Evolutionary conservation across 2,797 vertebrate genomes (phyloP).

Genomic region (Rhodeus uyekii): DNA sequence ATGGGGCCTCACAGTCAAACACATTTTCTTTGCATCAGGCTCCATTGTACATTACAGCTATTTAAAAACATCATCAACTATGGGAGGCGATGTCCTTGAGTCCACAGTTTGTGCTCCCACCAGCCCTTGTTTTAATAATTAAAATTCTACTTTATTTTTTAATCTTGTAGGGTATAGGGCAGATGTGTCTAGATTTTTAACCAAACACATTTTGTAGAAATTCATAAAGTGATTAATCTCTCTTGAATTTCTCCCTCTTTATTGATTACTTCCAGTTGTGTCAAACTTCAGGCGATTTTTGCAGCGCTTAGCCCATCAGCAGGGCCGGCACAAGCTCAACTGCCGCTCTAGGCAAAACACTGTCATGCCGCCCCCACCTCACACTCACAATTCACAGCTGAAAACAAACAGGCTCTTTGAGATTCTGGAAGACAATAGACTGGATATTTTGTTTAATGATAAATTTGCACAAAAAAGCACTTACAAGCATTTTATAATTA

Average conservation of each 20-base stretch:
- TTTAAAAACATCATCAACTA: conserved; percentile 47
- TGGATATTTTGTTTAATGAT: neutral
- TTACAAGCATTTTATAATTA: neutral
- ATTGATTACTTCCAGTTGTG: conserved; percentile 27
- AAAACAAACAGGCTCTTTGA: neutral
- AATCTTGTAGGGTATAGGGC: conserved; percentile 34
- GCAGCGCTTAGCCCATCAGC: conserved; percentile 5
- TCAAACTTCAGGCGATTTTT: conserved; percentile 10
- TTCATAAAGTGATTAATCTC: conserved; percentile 35
- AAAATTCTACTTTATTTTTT: conserved; percentile 51
- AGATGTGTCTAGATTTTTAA: conserved; percentile 51
- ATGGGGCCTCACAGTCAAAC: conserved; percentile 21
- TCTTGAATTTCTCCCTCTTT: conserved; percentile 14
- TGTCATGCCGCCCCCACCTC: neutral
- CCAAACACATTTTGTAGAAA: conserved; percentile 23
- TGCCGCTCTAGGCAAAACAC: neutral
- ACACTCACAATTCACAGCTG: neutral
- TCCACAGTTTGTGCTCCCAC: conserved; percentile 34
- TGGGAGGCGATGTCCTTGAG: conserved; percentile 41
- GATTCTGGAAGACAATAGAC: neutral
- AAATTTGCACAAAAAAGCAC: neutral
- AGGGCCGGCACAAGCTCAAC: neutral
- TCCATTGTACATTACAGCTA: conserved; percentile 28
- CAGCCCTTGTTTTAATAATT: conserved; percentile 49
- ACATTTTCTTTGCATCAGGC: conserved; percentile 39